Base-by-base conservation (phyloP, 2,113 vertebrate species). In the Syrrhaptes paradoxus region DNA sequence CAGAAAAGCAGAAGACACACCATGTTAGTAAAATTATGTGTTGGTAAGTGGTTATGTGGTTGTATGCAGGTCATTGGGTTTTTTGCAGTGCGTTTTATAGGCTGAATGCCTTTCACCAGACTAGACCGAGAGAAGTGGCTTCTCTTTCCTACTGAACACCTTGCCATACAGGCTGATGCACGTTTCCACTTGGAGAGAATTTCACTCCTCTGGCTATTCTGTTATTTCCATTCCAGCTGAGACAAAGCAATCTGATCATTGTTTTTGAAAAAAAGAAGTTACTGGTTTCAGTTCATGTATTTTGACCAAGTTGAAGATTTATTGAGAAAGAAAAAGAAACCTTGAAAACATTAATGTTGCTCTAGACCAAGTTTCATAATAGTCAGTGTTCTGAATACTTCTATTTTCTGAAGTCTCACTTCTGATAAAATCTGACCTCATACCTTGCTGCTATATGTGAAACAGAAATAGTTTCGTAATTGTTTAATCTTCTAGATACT, bases 1-100 rank as follows among this genome's bases (percentile, higher is more conserved):
- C n/a, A 57, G n/a, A 58, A 81, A 63, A 63, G 59, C 25, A 9
- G 15, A 65, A 54, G 48, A n/a, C 14, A 20, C 11, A 31, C 26
- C 24, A 2, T 22, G 5, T 61, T 49, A 32, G 32, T 46, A n/a
- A 38, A 74, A 58, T 26, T 85, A 2, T 0, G 0, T 48, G 21
- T 29, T 31, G 15, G n/a, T 46, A 38, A 68, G 54, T 24, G 51
- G 36, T 54, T 38, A 17, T 19, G 32, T 85, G 62, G 43, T 19
- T 54, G 29, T n/a, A 32, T 36, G 26, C 18, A 20, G 65, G 63
- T 83, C 41, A 4, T 19, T 2, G 3, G 9, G 9, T 3, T 75
- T 45, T 74, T 41, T 87, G 34, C 17, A 32, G 13, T 29, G 49
- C 14, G 2, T 81, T 84, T 78, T 81, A 22, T 19, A 15, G 49